These are phyloP conservation scores for Diplodus puntazzo DNA, from an alignment of 2,797 vertebrate species.

Conservation along the genomic window DNA sequence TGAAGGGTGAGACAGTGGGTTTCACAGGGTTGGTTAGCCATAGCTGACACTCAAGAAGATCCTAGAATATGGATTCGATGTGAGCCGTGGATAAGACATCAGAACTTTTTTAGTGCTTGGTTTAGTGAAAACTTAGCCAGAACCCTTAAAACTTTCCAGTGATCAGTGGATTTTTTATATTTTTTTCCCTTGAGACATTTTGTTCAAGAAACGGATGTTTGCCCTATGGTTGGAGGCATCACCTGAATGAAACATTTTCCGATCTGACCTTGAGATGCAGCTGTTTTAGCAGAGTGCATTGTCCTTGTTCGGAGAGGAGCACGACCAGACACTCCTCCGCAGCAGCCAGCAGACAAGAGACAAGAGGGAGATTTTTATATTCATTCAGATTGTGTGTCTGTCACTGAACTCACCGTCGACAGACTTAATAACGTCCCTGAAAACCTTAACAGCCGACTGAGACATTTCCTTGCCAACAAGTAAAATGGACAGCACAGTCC, in stretches of 20 bases:
- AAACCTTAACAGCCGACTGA: slow-evolving; percentile 15
- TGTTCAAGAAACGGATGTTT: slow-evolving; percentile 56
- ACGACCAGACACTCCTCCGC: slow-evolving; percentile 36
- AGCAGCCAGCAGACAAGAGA: slow-evolving; percentile 14
- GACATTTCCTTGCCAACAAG: slow-evolving; percentile 3
- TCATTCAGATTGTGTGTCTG: slow-evolving; percentile 27
- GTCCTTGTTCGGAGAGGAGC: slow-evolving; percentile 37
- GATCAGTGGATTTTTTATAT: slow-evolving; percentile 16
- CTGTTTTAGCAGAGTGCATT: slow-evolving; percentile 33
- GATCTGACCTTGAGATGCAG: slow-evolving; percentile 52
- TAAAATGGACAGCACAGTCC: not conserved
- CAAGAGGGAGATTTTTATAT: slow-evolving; percentile 16
- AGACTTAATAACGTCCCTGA: slow-evolving; percentile 12
- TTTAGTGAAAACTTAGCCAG: slow-evolving; percentile 39
- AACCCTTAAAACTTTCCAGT: slow-evolving; percentile 24
- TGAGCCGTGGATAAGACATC: slow-evolving; percentile 31
- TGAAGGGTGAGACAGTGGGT: slow-evolving; percentile 58
- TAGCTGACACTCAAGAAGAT: slow-evolving; percentile 65
- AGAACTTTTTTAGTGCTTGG: slow-evolving; percentile 20
- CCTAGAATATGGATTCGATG: slow-evolving; percentile 62
- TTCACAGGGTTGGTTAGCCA: slow-evolving; percentile 70
- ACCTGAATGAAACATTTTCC: slow-evolving; percentile 63
- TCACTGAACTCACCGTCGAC: slow-evolving; percentile 20
- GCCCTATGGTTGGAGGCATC: slow-evolving; percentile 37
- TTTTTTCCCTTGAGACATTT: slow-evolving; percentile 46